Conservation (phyloP, 2,113 vertebrate genomes). For the Oryzias woworae region DNA sequence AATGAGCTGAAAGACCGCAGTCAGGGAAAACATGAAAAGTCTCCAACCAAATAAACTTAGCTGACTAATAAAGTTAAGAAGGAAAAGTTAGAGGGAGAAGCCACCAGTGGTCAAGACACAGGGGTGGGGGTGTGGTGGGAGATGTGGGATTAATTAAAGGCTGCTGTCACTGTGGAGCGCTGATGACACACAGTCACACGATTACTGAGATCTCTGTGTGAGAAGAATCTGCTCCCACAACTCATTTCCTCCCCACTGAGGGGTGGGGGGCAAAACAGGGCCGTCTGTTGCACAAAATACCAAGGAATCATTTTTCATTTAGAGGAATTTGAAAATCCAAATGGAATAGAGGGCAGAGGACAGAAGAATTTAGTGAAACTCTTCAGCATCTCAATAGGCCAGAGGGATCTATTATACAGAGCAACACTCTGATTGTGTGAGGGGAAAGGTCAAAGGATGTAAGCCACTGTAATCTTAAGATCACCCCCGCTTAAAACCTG, state of each 20-base stretch:
- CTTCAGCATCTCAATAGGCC: conserved; percentile 67
- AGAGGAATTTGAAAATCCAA: conserved; percentile 54
- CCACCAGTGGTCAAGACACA: conserved; percentile 44
- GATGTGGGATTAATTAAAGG: conserved; percentile 73
- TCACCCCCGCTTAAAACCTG: conserved; percentile 77
- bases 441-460: conserved; percentile 77
- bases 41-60: conserved; percentile 21
- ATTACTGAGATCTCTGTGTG: conserved; percentile 70
- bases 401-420: conserved; percentile 78
- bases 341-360: conserved; percentile 1
- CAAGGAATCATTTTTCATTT: conserved; percentile 54
- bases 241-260: conserved; percentile 67
- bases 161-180: conserved; percentile 65
- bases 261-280: conserved; percentile 41
- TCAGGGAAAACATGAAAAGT: conserved; percentile 8
- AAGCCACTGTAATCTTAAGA: conserved; percentile 83
- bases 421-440: conserved; percentile 59
- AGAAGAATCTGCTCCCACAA: conserved; percentile 67
- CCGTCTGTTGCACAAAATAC: conserved; percentile 54
- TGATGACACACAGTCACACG: conserved; percentile 60
- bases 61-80: conserved; percentile 29
- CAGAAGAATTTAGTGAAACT: conserved; percentile 48
- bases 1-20: conserved; percentile 30
- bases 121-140: conserved; percentile 48
- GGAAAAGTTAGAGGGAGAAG: conserved; percentile 52